phyloP scores from a whole-genome alignment of 2,113 vertebrate species.

The Piaya cayana region DNA sequence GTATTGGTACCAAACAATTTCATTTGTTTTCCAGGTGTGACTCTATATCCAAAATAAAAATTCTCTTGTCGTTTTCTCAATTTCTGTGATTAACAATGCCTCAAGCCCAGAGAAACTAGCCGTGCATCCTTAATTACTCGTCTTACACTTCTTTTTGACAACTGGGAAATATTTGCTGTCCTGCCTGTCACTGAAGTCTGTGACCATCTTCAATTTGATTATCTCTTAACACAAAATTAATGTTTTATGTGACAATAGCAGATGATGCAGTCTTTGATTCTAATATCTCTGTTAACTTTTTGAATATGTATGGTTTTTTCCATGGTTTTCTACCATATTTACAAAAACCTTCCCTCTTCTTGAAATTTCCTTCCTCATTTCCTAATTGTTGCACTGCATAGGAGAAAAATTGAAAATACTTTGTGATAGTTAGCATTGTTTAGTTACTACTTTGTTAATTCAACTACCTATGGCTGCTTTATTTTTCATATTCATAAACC shows the following conservation, averaged over 20 bases:
- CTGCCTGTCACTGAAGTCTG: background rate
- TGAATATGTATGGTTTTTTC: background rate
- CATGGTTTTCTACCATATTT: background rate
- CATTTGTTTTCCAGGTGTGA: background rate
- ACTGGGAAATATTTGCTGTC: background rate
- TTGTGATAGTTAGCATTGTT: background rate
- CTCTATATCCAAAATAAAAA: background rate
- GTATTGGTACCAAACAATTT: background rate
- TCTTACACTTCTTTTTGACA: slow-evolving; percentile 13
- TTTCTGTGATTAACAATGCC: background rate
- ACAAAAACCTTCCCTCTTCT: background rate
- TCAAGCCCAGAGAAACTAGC: background rate
- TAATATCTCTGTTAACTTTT: background rate
- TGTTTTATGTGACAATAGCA: background rate
- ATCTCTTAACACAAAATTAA: background rate
- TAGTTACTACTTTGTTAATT: background rate
- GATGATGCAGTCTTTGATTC: background rate
- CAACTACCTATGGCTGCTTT: background rate
- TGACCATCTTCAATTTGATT: background rate
- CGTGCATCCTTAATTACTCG: slow-evolving; percentile 10
- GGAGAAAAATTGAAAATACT: background rate
- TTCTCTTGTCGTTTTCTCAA: background rate
- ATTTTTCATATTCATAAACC: background rate
- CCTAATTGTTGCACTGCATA: background rate
- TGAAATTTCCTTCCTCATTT: background rate